Evolutionary conservation across 2,113 vertebrate species (phyloP).

Genomic region (Ardeotis arabs): DNA sequence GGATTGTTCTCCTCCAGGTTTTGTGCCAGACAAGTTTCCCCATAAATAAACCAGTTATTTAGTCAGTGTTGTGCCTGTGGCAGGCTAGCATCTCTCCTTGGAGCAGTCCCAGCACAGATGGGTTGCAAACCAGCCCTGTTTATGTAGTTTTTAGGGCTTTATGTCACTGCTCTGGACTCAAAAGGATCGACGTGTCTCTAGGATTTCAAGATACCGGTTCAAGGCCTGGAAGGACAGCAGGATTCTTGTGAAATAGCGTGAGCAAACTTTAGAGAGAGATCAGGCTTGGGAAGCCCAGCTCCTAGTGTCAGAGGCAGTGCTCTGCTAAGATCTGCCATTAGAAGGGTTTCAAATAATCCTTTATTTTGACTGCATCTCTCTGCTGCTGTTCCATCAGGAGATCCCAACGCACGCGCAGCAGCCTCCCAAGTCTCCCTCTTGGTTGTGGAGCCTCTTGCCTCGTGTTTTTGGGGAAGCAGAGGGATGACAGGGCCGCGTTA

Average conservation of each 20-base stretch:
- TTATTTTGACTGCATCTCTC: not conserved
- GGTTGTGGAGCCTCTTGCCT: not conserved
- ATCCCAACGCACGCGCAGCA: not conserved
- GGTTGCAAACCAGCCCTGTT: constrained; percentile 46
- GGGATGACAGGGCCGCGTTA: not conserved
- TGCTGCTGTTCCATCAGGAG: not conserved
- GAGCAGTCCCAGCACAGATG: constrained; percentile 31
- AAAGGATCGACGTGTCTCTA: constrained; percentile 26
- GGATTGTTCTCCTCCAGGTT: constrained; percentile 39
- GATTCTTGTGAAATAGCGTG: not conserved
- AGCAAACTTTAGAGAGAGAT: not conserved
- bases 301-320: not conserved
- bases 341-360: not conserved
- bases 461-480: not conserved
- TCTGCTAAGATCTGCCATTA: not conserved
- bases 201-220: not conserved
- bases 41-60: constrained; percentile 50
- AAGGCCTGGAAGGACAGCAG: not conserved
- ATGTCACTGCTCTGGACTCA: constrained; percentile 50
- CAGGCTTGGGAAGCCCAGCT: not conserved
- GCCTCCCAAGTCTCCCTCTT: not conserved
- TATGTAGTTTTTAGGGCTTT: constrained; percentile 43
- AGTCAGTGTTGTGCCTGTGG: constrained; percentile 43
- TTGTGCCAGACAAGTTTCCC: constrained; percentile 38
- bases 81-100: constrained; percentile 21